phyloP scores from a whole-genome alignment of 1,140 invertebrate genomes.

The Trichonephila clavata region DNA sequence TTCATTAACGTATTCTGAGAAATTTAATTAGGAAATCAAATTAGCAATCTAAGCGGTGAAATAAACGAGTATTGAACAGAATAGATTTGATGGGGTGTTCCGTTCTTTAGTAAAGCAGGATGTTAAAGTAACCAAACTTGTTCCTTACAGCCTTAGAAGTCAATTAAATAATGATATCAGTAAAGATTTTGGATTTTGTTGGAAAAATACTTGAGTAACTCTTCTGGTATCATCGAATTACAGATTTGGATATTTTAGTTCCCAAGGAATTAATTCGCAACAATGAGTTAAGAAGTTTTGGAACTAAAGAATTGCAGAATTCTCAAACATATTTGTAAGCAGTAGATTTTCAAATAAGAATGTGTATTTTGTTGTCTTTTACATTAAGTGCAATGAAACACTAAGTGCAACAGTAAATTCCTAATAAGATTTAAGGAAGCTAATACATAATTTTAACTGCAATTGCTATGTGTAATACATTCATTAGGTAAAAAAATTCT shows the following conservation, averaged over 20 bases:
- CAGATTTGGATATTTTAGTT: not conserved
- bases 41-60: slow-evolving; percentile 22
- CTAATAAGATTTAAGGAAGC: too few species aligned
- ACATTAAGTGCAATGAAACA: too few species aligned
- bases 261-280: not conserved
- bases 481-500: too few species aligned
- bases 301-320: too few species aligned
- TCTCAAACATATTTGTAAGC: too few species aligned
- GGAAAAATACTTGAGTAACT: not conserved
- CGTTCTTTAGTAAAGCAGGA: not conserved
- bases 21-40: slow-evolving; percentile 35
- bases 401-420: too few species aligned
- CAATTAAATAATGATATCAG: not conserved
- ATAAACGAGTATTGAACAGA: not conserved
- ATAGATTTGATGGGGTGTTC: not conserved
- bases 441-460: too few species aligned
- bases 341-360: too few species aligned
- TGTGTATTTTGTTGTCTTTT: too few species aligned
- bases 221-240: not conserved
- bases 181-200: not conserved
- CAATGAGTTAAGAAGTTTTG: too few species aligned
- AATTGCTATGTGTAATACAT: too few species aligned
- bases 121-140: not conserved
- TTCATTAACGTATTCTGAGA: not conserved
- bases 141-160: not conserved